Evolutionary conservation across 2,888 invertebrate genomes (phyloP).

Genomic region (Danaus chrysippus): DNA sequence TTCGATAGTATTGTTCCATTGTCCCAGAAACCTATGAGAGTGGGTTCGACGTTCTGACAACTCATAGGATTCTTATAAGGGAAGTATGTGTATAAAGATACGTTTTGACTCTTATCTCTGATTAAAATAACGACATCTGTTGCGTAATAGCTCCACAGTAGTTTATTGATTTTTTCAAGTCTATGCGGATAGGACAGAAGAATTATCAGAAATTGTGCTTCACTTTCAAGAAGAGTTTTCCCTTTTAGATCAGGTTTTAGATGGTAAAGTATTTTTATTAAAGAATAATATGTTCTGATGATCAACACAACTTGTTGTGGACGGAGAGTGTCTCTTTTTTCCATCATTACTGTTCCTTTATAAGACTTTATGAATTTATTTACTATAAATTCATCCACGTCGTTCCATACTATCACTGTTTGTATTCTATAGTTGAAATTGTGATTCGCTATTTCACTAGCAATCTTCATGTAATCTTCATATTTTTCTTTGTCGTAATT

Average conservation of each 20-base stretch:
- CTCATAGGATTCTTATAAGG: conserved; percentile 52
- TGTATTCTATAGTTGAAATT: conserved; percentile 49
- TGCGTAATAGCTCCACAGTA: conserved; percentile 53
- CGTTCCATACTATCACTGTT: conserved; percentile 46
- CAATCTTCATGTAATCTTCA: conserved; percentile 41
- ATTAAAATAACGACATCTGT: conserved; percentile 48
- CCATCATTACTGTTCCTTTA: conserved; percentile 51
- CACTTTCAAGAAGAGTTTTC: conserved; percentile 48
- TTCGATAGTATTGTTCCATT: conserved; percentile 29
- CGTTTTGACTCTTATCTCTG: conserved; percentile 36
- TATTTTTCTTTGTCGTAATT: conserved; percentile 25
- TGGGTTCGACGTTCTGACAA: conserved; percentile 52
- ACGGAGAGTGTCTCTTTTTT: conserved; percentile 40
- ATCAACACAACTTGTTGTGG: conserved; percentile 54
- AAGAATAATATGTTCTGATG: conserved; percentile 48
- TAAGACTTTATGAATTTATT: conserved; percentile 47
- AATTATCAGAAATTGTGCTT: conserved; percentile 50
- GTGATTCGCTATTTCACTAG: conserved; percentile 47
- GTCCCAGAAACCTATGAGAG: conserved; percentile 45
- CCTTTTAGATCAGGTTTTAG: conserved; percentile 56
- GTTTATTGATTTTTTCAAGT: conserved; percentile 46
- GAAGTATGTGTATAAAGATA: conserved; percentile 50
- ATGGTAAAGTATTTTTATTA: conserved; percentile 43
- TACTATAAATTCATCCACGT: conserved; percentile 43
- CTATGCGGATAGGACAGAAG: conserved; percentile 42